Base-by-base conservation (phyloP, 2,888 invertebrate species). In the Cheilosia vernalis region DNA sequence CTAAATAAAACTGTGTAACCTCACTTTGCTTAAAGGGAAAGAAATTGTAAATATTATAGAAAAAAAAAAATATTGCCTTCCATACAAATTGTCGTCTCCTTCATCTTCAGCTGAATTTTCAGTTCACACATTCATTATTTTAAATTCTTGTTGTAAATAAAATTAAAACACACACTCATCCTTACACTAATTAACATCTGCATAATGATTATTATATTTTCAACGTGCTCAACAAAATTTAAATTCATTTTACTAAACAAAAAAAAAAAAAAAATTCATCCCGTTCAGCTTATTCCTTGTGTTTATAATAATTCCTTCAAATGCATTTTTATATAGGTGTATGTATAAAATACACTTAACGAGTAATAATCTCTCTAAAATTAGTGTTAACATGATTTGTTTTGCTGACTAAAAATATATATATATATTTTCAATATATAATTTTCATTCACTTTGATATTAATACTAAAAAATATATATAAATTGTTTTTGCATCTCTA, bases 361-460 rank as follows among this genome's bases (percentile, higher is more conserved):
- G 30, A 73, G 40, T 66, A 61, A 44, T 56, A 51, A 69, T 81
- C 21, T 76, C 55, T 74, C 53, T 79, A 74, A 74, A 79, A 84
- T 74, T 79, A 84, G 69, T 79, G 84, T 79, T 79, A 84, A 84
- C 84, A 79, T 64, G 55, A 49, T 77, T 77, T 27, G 30, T 67
- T 74, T 69, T 64, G 56, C 40, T 9, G 30, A 53, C 40, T 61
- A 30, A 61, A 67, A 78, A 56, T 63, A 42, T 55, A 24, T 67
- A 9, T 51, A 40, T 56, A 27, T 51, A 7, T 63, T n/a, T n/a
- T n/a, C n/a, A n/a, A 19, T 53, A 55, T 55, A 73, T 63, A 56
- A 40, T 63, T 63, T 37, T 73, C 55, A 55, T 63, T 58, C 56
- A 24, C 27, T 40, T 53, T 73, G 72, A 73, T 73, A 30, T 66